phyloP scores from a whole-genome alignment of 2,888 invertebrate species.

The Lasioglossum malachurum region DNA sequence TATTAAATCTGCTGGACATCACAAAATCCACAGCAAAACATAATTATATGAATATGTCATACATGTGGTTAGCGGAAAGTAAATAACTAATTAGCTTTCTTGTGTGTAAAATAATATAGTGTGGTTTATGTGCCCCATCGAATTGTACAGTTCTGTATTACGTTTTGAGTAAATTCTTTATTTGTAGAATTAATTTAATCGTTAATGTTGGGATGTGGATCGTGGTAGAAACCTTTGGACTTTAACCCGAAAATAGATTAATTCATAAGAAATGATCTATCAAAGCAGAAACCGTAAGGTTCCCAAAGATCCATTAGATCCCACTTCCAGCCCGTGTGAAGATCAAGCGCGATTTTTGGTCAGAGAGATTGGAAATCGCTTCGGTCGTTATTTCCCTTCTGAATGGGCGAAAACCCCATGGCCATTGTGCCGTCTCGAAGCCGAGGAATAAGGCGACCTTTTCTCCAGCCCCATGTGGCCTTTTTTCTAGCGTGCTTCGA shows the following conservation, averaged over 20 bases:
- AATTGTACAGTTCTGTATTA: no score
- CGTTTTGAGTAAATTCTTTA: no score
- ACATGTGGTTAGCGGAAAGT: no score
- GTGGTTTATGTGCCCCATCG: no score
- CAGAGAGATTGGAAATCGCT: slow-evolving; percentile 70
- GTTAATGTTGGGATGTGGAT: no score
- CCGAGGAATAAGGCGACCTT: slow-evolving; percentile 30
- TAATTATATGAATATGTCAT: no score
- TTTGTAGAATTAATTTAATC: no score
- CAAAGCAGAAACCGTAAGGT: slow-evolving; percentile 30
- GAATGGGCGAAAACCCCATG: slow-evolving; percentile 41
- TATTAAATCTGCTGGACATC: no score
- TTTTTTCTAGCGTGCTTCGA: slow-evolving; percentile 14
- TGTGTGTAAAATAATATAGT: no score
- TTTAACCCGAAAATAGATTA: not conserved
- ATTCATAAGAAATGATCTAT: not conserved
- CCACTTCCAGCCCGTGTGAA: slow-evolving; percentile 46
- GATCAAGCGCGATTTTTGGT: slow-evolving; percentile 71
- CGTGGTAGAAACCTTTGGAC: no score
- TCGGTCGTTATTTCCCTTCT: slow-evolving; percentile 62
- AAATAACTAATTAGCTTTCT: no score
- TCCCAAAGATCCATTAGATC: slow-evolving; percentile 50
- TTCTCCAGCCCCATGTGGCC: not conserved
- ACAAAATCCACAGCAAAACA: no score
- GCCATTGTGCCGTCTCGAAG: slow-evolving; percentile 45